A percentile compares a stretch with the other conserved stretches of the same genome.
Conservation (phyloP, 2,888 invertebrate species). For the Lissonota sp. region DNA sequence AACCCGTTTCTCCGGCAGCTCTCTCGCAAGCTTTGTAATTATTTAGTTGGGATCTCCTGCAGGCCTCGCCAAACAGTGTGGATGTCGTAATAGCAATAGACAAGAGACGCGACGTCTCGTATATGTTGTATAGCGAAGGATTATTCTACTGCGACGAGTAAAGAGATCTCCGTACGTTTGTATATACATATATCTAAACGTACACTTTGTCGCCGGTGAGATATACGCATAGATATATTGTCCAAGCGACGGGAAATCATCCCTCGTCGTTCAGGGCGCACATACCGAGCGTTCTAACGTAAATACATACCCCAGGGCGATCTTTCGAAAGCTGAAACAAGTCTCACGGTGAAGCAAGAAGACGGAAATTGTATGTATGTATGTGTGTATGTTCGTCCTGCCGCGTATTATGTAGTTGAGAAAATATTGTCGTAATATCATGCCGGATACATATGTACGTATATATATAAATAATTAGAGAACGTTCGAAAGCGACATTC, state of each 20-base stretch:
- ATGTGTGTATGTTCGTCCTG: not conserved
- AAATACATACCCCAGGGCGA: constrained; percentile 47
- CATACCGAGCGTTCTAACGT: not conserved
- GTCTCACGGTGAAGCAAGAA: not conserved
- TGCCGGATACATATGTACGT: not conserved
- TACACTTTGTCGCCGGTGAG: not conserved
- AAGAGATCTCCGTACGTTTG: not conserved
- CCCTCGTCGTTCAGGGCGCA: constrained; percentile 28
- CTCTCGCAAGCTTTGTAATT: constrained; percentile 64
- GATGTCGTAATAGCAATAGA: constrained; percentile 65
- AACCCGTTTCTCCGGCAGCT: constrained; percentile 63
- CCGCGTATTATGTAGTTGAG: not conserved
- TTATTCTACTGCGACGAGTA: not conserved
- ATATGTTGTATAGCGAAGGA: not conserved
- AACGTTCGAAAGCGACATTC: not conserved
- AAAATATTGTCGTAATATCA: constrained; percentile 40
- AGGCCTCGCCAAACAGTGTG: constrained; percentile 65
- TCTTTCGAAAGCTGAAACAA: constrained; percentile 31
- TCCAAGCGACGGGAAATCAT: constrained; percentile 44
- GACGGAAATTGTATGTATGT: not conserved
- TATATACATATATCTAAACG: not conserved
- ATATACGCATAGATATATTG: constrained; percentile 24
- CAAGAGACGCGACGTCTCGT: constrained; percentile 29
- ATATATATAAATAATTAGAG: not conserved
- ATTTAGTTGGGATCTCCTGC: constrained; percentile 65